Percentiles rank a stretch among this genome's conserved stretches.
These are phyloP conservation scores for Aricia artaxerxes DNA, from an alignment of 2,888 invertebrate species.

Conservation along the genomic window DNA sequence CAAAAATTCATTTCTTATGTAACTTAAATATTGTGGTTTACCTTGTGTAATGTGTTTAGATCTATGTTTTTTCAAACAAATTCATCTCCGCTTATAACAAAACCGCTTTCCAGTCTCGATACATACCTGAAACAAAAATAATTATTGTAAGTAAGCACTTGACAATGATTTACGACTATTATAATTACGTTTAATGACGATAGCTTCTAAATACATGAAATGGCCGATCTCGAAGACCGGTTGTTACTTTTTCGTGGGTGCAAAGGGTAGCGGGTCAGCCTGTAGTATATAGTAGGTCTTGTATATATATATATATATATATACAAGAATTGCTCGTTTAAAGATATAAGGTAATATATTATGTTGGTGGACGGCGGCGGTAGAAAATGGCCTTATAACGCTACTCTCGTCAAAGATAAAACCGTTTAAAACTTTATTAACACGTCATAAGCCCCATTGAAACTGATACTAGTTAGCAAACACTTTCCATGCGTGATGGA, in stretches of 20 bases:
- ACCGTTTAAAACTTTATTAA: not conserved
- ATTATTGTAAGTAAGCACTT: not conserved
- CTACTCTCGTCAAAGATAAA: not conserved
- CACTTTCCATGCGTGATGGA: conserved; percentile 6
- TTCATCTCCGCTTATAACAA: not conserved
- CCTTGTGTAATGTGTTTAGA: not conserved
- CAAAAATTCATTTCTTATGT: not conserved
- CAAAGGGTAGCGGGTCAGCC: too few species aligned
- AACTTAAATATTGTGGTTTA: not conserved
- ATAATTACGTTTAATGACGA: too few species aligned
- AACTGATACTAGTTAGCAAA: not conserved
- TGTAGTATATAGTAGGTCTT: too few species aligned
- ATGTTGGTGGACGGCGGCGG: too few species aligned
- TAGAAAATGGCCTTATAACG: not conserved
- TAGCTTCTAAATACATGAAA: too few species aligned
- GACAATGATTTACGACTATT: too few species aligned
- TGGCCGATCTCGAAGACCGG: too few species aligned
- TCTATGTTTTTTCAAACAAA: not conserved
- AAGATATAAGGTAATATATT: too few species aligned
- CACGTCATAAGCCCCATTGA: not conserved
- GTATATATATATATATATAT: too few species aligned
- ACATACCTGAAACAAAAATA: conserved; percentile 10
- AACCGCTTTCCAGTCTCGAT: not conserved
- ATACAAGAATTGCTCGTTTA: too few species aligned
- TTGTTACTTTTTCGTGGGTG: too few species aligned